Base-by-base conservation (phyloP, 2,888 invertebrate species). In the Diarsia mendica region DNA sequence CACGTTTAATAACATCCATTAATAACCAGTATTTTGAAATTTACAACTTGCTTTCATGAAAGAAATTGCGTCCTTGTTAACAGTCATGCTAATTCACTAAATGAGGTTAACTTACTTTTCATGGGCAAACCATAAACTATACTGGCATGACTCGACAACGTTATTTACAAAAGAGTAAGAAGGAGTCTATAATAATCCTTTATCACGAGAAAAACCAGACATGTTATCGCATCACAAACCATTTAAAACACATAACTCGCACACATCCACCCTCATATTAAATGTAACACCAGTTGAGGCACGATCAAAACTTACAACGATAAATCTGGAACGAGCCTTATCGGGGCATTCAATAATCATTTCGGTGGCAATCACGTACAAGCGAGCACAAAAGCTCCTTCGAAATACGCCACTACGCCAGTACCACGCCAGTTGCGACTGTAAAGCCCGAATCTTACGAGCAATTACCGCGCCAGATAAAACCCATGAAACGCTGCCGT, bases 401-500 rank as follows among this genome's bases (percentile, higher is more conserved):
- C 79, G 73, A 91, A 91, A 90, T 91, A 90, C 90, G 88, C 88
- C 88, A 91, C 90, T 91, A 90, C 89, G 88, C 88, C 88, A 89
- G 83, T 86, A 61, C 61, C 39, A 61, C 61, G 63, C 63, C 63
- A 63, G 88, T 84, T 44, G 63, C 85, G 87, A 85, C 87, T 89
- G 91, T 94, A 94, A 94, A 94, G 89, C 91, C 87, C 88, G 90
- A 88, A 90, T 90, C 92, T 93, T 94, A 94, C 93, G 93, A 93
- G 92, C 94, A 94, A 94, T 94, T 94, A 94, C 93, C 80, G 87
- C 67, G 83, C 85, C 75, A 93, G 94, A 93, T 94, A 94, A 94
- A 93, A 92, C 93, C 92, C 90, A 90, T 91, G 91, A 91, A 91
- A 91, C 90, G 90, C 88, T 86, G 90, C 91, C 87, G 88, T 90